Evolutionary conservation across 1,140 invertebrate species (phyloP).

Genomic region (Piezodorus guildinii): DNA sequence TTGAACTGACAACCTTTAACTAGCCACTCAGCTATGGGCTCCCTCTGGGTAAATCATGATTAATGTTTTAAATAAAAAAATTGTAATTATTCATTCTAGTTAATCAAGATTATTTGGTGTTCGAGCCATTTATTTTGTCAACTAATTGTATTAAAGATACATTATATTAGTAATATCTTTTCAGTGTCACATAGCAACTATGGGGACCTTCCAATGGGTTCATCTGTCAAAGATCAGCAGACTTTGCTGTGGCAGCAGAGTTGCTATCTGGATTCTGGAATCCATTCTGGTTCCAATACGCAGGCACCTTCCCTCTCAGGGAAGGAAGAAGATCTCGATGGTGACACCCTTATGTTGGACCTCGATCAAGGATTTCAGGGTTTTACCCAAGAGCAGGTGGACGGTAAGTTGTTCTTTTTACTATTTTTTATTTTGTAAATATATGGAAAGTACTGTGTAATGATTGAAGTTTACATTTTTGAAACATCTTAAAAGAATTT

Average conservation of each 20-base stretch:
- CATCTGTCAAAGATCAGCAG: constrained; percentile 74
- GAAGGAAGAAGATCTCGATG: constrained; percentile 73
- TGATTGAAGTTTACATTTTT: too few species aligned
- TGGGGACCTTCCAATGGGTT: constrained; percentile 43
- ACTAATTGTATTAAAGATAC: too few species aligned
- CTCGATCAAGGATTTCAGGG: constrained; percentile 82
- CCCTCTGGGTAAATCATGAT: too few species aligned
- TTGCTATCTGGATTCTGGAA: constrained; percentile 71
- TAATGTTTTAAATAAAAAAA: too few species aligned
- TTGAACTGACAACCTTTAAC: too few species aligned
- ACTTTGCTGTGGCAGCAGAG: constrained; percentile 46
- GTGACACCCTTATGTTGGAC: constrained; percentile 79
- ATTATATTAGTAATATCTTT: background rate
- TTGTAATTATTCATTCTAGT: too few species aligned
- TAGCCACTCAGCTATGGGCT: too few species aligned
- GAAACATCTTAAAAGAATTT: too few species aligned
- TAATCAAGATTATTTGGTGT: too few species aligned
- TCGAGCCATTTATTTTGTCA: too few species aligned
- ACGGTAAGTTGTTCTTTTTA: constrained; percentile 66
- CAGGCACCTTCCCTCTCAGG: constrained; percentile 81
- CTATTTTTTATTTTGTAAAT: too few species aligned
- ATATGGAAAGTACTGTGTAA: too few species aligned
- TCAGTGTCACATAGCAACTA: constrained; percentile 75
- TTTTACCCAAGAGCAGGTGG: constrained; percentile 90
- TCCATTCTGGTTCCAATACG: constrained; percentile 88